Percentiles rank a stretch among this genome's conserved stretches.
Evolutionary conservation across 2,888 invertebrate genomes (phyloP).

Genomic region (Pristionchus japonicus): DNA sequence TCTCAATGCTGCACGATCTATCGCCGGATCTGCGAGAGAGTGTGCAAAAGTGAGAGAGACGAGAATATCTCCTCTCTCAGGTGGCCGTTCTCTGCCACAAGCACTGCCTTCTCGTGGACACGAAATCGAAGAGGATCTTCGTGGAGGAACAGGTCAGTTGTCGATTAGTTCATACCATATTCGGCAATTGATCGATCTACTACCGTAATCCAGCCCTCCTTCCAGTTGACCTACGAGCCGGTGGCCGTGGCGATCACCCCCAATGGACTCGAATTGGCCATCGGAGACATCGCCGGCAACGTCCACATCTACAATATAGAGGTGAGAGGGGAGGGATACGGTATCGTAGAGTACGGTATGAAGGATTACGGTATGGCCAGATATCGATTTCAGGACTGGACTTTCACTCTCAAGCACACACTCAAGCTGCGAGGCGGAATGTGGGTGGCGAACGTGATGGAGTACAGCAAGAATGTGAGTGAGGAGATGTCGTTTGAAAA

Average conservation of each 20-base stretch:
- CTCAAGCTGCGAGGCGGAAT: not conserved
- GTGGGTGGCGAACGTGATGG: not conserved
- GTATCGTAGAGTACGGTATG: too few relatives aligned
- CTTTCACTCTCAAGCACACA: not conserved
- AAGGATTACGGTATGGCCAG: too few relatives aligned
- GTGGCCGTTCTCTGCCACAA: slow-evolving; percentile 12
- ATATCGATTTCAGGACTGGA: not conserved
- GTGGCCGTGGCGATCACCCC: not conserved
- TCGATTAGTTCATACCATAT: not conserved
- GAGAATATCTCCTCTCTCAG: too few relatives aligned
- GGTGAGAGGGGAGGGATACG: not conserved
- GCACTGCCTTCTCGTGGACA: not conserved
- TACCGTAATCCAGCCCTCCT: not conserved
- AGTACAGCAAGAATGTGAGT: not conserved
- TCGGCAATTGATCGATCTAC: not conserved
- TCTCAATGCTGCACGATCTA: too few relatives aligned
- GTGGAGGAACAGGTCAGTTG: not conserved
- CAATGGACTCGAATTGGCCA: not conserved
- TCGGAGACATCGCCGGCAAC: not conserved
- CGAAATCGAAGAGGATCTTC: not conserved
- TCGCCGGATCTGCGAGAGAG: too few relatives aligned
- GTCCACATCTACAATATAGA: not conserved
- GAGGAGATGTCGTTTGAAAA: not conserved
- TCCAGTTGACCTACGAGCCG: not conserved
- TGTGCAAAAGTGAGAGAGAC: too few relatives aligned